Evolutionary conservation across 2,113 vertebrate genomes (phyloP).

Genomic region (Anarhynchus alexandrinus): DNA sequence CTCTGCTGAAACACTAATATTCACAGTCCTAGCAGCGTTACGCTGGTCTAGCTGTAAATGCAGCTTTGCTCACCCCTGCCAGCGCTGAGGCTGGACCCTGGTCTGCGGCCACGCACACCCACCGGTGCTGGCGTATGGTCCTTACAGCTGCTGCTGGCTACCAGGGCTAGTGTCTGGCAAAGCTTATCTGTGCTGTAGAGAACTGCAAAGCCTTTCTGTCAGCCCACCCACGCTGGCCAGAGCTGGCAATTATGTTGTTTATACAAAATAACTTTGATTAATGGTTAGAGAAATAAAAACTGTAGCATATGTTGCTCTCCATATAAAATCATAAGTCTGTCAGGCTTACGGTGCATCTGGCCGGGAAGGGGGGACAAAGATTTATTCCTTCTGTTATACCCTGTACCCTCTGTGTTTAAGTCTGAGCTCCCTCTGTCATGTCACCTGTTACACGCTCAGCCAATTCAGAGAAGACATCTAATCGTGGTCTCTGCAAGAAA

Average conservation of each 20-base stretch:
- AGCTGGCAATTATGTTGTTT: conserved; percentile 7
- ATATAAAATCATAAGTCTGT: conserved; percentile 40
- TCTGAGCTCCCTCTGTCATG: background rate
- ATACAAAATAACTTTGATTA: conserved; percentile 62
- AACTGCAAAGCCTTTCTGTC: conserved; percentile 22
- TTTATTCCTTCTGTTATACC: conserved; percentile 17
- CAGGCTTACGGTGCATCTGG: conserved; percentile 13
- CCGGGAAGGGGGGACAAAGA: background rate
- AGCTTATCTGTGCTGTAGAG: background rate
- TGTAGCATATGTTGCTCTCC: conserved; percentile 12
- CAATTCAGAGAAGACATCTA: background rate
- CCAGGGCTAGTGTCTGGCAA: background rate
- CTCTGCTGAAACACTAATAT: background rate
- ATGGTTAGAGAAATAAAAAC: conserved; percentile 45
- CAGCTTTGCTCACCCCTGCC: background rate
- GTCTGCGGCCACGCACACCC: background rate
- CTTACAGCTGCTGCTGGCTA: background rate
- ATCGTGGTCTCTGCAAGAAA: background rate
- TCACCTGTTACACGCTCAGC: background rate
- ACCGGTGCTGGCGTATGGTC: background rate
- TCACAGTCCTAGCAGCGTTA: background rate
- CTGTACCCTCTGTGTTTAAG: background rate
- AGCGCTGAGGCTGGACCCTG: fast-evolving
- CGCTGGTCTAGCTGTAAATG: background rate
- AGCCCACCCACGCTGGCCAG: conserved; percentile 40